Evolutionary conservation across 2,888 invertebrate genomes (phyloP), one percentile per base, ranked within the genome.

Genomic region (Spialia ferax): DNA sequence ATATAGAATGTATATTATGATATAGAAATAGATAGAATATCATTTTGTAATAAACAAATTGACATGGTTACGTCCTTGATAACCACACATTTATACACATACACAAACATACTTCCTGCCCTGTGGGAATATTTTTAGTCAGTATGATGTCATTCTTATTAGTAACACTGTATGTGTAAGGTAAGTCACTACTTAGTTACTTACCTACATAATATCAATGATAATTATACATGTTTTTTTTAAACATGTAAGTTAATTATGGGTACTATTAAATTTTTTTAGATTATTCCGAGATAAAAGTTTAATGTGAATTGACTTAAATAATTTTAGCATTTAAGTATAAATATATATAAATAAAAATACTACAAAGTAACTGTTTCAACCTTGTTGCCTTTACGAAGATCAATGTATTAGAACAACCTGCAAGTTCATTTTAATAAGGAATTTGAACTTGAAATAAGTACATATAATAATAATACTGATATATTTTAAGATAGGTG

Each of bases 131-230:
- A 78, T 71, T 70, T 42, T 68, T 71, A 73, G 61, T 65, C 42
- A 59, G 68, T 35, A 80, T 86, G 85, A 86, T 83, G 83, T 85
- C 85, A 85, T 71, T 75, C 68, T 74, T 32, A 56, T 45, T 56
- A 45, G 23, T 26, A 26, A 54, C 29, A 32, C 20, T 29, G 20
- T 61, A 5, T 42, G 7, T 42, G 15, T 42, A 42, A 62, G 50
- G 32, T 22, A 23, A n/a, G 29, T 45, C n/a, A n/a, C n/a, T n/a
- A n/a, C n/a, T n/a, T n/a, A n/a, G n/a, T n/a, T n/a, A n/a, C n/a
- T n/a, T n/a, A n/a, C n/a, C n/a, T n/a, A n/a, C n/a, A n/a, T n/a
- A n/a, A n/a, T n/a, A n/a, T n/a, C n/a, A n/a, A n/a, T n/a, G n/a
- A n/a, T n/a, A n/a, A n/a, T n/a, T n/a, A n/a, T n/a, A n/a, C n/a